Base-by-base conservation (phyloP, 2,113 vertebrate species). In the Spea multiplicata region DNA sequence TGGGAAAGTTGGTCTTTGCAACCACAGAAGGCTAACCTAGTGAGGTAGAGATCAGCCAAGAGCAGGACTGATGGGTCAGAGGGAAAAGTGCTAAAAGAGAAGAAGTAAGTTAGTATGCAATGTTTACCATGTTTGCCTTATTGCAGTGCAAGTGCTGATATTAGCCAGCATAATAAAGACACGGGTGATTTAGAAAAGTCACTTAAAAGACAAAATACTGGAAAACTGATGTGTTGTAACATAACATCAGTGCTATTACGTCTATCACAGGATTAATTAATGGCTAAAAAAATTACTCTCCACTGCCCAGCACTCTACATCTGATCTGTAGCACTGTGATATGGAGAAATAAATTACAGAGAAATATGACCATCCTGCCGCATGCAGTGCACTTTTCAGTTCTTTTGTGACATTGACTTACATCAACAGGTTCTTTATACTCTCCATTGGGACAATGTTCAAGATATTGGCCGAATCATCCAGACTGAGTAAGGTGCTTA, bases 21-120 rank as follows among this genome's bases (percentile, higher is more conserved):
- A n/a, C 95, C 97, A 50, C 91, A 95, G 47, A 98, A 87, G 0
- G 93, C 90, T 84, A 99, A 73, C 73, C 94, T 93, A 0, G 95
- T 95, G 83, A 94, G 97, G 87, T 96, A 98, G 74, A 99, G 91
- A 87, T 99, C 97, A 62, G 90, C 95, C 14, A 99, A 84, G 74
- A 98, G 87, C 88, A 99, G 84, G 0, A 85, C 93, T 13, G 95
- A 96, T 1, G 90, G 90, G 70, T 98, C 94, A 13, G 87, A 85
- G 30, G 96, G 96, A 74, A 94, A 94, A 71, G 84, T 85, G 82
- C 97, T 99, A 78, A 44, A 89, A 86, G 0, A 59, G 81, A 3
- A 17, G 7, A 12, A 59, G n/a, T 13, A 84, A 66, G 53, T 47
- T 16, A 44, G 69, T 0, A 77, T 73, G 14, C 13, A 62, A 62